These are phyloP conservation scores for Conus betulinus DNA, from an alignment of 1,140 invertebrate genomes.

Conservation along the genomic window DNA sequence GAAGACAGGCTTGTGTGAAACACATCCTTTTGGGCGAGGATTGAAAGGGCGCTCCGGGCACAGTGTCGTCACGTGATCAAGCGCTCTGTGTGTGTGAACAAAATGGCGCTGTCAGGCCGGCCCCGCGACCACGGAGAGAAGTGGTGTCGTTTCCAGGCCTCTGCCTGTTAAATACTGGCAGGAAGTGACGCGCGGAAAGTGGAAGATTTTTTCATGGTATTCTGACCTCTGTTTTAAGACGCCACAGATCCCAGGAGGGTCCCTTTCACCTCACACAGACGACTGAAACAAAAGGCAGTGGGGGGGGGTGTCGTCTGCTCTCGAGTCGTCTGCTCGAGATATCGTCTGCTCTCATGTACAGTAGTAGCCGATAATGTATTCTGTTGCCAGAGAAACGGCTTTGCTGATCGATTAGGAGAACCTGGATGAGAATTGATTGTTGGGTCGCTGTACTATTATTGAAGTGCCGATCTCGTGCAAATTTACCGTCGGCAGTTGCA, in stretches of 20 bases:
- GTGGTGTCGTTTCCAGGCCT: background rate
- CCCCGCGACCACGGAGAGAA: background rate
- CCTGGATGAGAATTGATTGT: background rate
- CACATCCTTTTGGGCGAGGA: background rate
- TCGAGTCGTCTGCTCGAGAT: background rate
- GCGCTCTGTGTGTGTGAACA: background rate
- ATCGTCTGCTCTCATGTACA: background rate
- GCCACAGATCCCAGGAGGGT: background rate
- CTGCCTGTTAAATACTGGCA: background rate
- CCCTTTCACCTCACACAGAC: background rate
- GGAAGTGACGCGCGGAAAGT: conserved; percentile 3
- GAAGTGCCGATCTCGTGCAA: background rate
- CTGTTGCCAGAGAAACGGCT: background rate
- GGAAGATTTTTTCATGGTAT: background rate
- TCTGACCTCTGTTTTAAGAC: background rate
- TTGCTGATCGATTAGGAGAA: background rate
- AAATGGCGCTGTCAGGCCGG: conserved; percentile 17
- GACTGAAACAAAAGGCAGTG: background rate
- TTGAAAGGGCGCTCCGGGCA: conserved; percentile 15
- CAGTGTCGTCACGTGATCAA: conserved; percentile 20
- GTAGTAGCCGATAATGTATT: background rate
- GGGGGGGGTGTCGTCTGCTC: no score
- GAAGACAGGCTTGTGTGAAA: background rate
- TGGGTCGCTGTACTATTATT: background rate
- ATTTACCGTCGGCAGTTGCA: background rate